Conservation (phyloP, 2,797 vertebrate species). For the Chromis chromis region DNA sequence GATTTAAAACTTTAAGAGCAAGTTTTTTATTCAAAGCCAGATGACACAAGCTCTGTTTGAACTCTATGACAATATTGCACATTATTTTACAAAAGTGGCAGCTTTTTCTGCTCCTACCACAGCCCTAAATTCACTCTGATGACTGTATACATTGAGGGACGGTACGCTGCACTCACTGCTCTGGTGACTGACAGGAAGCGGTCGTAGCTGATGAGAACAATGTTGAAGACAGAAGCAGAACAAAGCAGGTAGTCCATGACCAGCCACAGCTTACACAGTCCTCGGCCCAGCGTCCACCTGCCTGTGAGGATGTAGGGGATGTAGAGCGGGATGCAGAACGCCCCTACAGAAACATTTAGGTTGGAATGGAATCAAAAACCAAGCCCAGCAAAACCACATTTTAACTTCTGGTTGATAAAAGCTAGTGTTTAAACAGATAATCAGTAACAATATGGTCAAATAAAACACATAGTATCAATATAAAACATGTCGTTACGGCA, state of each 20-base stretch:
- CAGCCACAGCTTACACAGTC: conserved; percentile 90
- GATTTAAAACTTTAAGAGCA: neutral
- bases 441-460: neutral
- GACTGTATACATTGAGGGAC: neutral
- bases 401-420: neutral
- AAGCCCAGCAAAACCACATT: conserved; percentile 2
- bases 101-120: neutral
- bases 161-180: conserved; percentile 85
- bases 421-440: neutral
- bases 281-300: conserved; percentile 84
- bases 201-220: conserved; percentile 94
- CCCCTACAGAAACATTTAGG: conserved; percentile 73
- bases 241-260: conserved; percentile 90
- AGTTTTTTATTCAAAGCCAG: neutral
- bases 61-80: neutral
- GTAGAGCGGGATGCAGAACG: conserved; percentile 91
- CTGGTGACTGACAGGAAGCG: conserved; percentile 91
- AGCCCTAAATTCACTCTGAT: conserved; percentile 5
- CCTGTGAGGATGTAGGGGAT: conserved; percentile 87
- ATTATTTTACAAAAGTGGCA: neutral
- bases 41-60: neutral
- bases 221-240: conserved; percentile 90
- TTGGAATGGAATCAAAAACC: conserved; percentile 11
- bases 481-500: neutral
- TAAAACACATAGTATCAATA: neutral